A percentile compares a stretch with the other conserved stretches of the same genome.
Conservation (phyloP, 2,888 invertebrate species). For the Drosophila formosana region DNA sequence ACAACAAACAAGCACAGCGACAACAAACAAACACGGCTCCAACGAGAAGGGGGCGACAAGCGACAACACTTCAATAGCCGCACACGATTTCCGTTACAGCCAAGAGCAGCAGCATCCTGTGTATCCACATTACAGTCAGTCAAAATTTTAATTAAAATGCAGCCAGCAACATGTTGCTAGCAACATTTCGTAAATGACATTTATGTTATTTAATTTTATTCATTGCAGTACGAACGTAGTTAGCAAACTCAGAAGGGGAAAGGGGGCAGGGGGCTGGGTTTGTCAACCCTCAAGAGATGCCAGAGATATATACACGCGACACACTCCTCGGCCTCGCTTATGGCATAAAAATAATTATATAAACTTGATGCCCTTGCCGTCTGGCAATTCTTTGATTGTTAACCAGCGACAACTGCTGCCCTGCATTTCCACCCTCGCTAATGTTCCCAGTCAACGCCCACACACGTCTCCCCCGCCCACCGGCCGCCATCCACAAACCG, state of each 20-base stretch:
- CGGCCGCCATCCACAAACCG: constrained; percentile 56
- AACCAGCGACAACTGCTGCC: constrained; percentile 38
- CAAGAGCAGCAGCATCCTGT: constrained; percentile 19
- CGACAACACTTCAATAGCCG: constrained; percentile 71
- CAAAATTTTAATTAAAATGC: constrained; percentile 68
- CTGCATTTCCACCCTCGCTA: constrained; percentile 71
- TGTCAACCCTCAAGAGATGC: constrained; percentile 45
- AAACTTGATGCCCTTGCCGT: constrained; percentile 69
- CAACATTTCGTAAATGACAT: constrained; percentile 39
- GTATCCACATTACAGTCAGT: constrained; percentile 44
- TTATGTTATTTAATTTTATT: constrained; percentile 65
- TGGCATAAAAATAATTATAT: constrained; percentile 80
- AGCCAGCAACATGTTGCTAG: constrained; percentile 58
- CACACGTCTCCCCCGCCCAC: constrained; percentile 1
- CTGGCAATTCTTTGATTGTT: constrained; percentile 67
- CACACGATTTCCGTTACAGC: constrained; percentile 67
- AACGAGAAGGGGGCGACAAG: neutral
- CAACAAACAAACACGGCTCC: constrained; percentile 50
- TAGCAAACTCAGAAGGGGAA: constrained; percentile 41
- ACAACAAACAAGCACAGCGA: constrained; percentile 60
- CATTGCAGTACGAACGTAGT: constrained; percentile 66
- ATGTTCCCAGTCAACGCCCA: constrained; percentile 62
- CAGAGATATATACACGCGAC: constrained; percentile 37
- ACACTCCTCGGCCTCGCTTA: constrained; percentile 49
- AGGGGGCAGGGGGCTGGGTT: neutral